Evolutionary conservation across 1,140 invertebrate genomes (phyloP), one percentile per base, ranked within the genome.

Genomic region (Aphelenchoides fujianensis): DNA sequence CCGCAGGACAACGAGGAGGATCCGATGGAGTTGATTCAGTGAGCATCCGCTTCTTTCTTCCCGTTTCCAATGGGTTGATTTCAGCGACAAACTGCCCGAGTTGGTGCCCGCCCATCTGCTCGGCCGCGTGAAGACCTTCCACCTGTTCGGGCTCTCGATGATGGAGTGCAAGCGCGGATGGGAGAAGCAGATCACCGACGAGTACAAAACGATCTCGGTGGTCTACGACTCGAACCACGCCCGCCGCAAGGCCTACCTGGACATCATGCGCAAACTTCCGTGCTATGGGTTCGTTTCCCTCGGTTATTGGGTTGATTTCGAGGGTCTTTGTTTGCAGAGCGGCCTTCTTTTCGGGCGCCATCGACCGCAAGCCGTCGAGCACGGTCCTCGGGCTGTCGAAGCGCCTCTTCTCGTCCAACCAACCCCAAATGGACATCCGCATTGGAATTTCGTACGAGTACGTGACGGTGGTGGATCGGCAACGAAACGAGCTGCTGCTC

Each of bases 91-190:
- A 37, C 32, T 79, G 7, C 2, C 23, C 16, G 63, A 76, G 31
- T 28, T 79, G 16, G 68, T 79, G 0, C 77, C 77, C 28, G 16
- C 28, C 7, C 63, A 71, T 27, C 70, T 77, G 36, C 35, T 62
- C 27, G 64, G 66, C 27, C 36, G 54, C 27, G 61, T 77, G 7
- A 62, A 61, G 23, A 62, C 70, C 48, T 79, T 79, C 59, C 72
- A 67, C 34, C 41, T 79, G 19, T 79, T 79, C 52, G 77, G 77
- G 9, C 36, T 79, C 16, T 36, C 55, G 16, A 16, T 78, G 12
- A 77, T 79, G 36, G 77, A 80, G 37, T 79, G 75, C 54, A 80
- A 78, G 55, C 30, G 35, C 37, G 77, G 77, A 27, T 36, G 72
- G 9, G 77, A 79, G 52, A 68, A 74, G 7, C 19, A 77, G 19